These are phyloP conservation scores for Papilio xuthus DNA, from an alignment of 1,140 invertebrate genomes.

Conservation along the genomic window DNA sequence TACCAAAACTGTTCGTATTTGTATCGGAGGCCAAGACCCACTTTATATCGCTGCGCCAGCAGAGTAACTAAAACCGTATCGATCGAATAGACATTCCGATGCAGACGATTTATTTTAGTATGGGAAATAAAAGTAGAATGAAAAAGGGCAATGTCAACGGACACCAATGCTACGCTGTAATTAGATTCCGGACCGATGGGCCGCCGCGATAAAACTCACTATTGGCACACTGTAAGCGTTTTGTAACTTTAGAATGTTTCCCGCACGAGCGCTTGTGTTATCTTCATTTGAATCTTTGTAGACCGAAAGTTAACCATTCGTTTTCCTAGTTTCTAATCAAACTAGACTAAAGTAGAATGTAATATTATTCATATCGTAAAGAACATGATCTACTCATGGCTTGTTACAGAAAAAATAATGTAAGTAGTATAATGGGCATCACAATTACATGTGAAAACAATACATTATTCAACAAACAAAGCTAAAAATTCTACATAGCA, in stretches of 20 bases:
- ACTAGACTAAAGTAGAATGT: no score
- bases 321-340: neutral
- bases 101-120: neutral
- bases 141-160: constrained; percentile 9
- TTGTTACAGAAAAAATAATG: no score
- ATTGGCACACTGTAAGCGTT: constrained; percentile 35
- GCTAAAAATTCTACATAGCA: no score
- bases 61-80: no score
- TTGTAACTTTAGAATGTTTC: constrained; percentile 30
- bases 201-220: constrained; percentile 28
- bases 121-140: neutral
- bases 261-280: neutral
- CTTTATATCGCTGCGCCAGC: no score
- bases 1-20: no score
- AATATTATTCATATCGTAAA: no score
- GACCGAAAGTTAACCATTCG: neutral
- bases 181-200: constrained; percentile 37
- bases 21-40: no score
- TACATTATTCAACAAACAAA: no score
- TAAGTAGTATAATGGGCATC: no score
- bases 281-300: neutral
- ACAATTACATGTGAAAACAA: no score
- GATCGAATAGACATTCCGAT: constrained; percentile 3
- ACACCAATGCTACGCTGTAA: constrained; percentile 16
- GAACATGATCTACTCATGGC: no score